phyloP scores from a whole-genome alignment of 2,888 invertebrate species.

The Orthosia incerta region DNA sequence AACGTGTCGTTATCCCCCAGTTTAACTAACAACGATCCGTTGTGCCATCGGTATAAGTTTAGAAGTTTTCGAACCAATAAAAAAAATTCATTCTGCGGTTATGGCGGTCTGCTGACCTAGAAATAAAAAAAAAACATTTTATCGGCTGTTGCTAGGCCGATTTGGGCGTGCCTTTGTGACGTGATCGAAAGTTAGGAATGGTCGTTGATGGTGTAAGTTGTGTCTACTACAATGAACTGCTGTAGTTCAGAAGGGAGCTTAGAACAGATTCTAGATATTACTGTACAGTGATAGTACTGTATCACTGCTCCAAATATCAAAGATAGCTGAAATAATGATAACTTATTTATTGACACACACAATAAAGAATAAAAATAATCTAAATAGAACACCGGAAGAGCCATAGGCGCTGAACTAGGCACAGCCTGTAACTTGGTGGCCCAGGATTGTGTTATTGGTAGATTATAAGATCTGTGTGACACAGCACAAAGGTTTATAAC shows the following conservation, averaged over 20 bases:
- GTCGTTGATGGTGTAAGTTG: neutral
- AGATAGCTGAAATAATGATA: neutral
- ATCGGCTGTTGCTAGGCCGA: constrained; percentile 36
- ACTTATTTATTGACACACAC: no score
- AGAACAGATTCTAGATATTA: neutral
- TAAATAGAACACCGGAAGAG: no score
- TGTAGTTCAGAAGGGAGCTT: neutral
- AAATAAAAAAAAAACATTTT: constrained; percentile 21
- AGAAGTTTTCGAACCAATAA: neutral
- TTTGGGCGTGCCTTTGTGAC: neutral
- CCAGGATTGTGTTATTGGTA: no score
- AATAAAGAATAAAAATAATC: no score
- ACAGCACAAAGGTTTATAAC: no score
- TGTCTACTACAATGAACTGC: neutral
- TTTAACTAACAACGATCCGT: constrained; percentile 24
- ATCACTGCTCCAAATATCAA: neutral
- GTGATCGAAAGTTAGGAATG: neutral
- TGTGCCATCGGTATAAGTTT: neutral
- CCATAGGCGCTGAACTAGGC: no score
- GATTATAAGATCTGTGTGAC: no score
- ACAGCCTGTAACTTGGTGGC: no score
- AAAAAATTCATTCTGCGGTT: neutral
- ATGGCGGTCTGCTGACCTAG: constrained; percentile 23
- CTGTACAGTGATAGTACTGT: neutral
- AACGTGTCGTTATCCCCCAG: constrained; percentile 21